These are phyloP conservation scores for Sebastiscus tertius DNA, from an alignment of 2,797 vertebrate genomes.

Conservation along the genomic window DNA sequence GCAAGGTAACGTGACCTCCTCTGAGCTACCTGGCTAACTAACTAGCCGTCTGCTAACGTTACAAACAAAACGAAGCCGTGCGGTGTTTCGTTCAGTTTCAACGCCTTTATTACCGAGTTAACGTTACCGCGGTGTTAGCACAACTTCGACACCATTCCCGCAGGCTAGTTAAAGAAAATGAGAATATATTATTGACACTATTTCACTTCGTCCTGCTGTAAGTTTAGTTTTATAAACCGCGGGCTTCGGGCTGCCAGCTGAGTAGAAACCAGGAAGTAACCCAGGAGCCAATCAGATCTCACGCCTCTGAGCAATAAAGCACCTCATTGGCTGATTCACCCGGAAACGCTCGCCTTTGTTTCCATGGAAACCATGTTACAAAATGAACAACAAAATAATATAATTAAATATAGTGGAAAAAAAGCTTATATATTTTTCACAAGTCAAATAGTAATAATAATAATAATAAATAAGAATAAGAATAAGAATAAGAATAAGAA, in stretches of 20 bases:
- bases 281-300: constrained; percentile 70
- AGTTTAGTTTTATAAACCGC: constrained; percentile 59
- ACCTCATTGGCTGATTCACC: constrained; percentile 57
- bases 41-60: constrained; percentile 51
- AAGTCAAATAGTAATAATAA: neutral
- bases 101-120: neutral
- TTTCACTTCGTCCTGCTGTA: neutral
- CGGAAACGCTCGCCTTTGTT: constrained; percentile 45
- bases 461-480: too few relatives aligned
- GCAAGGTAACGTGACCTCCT: constrained; percentile 64
- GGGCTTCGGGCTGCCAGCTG: constrained; percentile 55
- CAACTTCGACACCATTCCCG: too few relatives aligned
- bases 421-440: neutral
- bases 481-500: too few relatives aligned
- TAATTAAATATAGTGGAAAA: neutral
- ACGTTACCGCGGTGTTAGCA: neutral
- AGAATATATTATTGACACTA: neutral
- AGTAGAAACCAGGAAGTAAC: constrained; percentile 14
- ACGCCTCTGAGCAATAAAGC: neutral
- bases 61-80: constrained; percentile 9
- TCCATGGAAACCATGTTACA: constrained; percentile 31
- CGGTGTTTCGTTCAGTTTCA: neutral
- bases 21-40: constrained; percentile 38
- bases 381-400: neutral
- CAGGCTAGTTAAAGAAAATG: neutral